Evolutionary conservation across 2,888 invertebrate genomes (phyloP).

Genomic region (Cryptus armator): DNA sequence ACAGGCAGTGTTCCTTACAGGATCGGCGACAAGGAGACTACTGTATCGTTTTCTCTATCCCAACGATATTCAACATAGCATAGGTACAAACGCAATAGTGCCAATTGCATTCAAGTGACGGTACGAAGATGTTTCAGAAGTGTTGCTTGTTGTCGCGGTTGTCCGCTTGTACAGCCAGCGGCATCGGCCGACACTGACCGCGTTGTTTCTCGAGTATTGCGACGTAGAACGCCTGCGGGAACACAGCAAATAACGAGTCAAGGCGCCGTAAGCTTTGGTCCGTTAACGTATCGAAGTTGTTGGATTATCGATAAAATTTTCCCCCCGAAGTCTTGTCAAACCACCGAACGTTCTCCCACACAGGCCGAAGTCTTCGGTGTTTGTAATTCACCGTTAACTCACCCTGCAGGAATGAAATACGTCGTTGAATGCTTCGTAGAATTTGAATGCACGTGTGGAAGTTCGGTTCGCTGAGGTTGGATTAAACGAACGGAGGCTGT

Average conservation of each 20-base stretch:
- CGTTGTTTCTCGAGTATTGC: neutral
- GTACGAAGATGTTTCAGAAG: slow-evolving; percentile 7
- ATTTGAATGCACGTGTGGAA: slow-evolving; percentile 43
- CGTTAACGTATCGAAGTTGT: slow-evolving; percentile 31
- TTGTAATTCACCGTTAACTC: slow-evolving; percentile 54
- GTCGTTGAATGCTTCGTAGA: slow-evolving; percentile 51
- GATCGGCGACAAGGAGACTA: neutral
- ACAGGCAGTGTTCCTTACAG: neutral
- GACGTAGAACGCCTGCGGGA: neutral
- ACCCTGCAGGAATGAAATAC: slow-evolving; percentile 65
- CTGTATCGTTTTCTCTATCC: neutral
- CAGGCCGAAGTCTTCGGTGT: slow-evolving; percentile 1
- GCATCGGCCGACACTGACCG: slow-evolving; percentile 27
- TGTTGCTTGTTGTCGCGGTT: neutral
- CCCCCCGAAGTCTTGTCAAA: slow-evolving; percentile 43
- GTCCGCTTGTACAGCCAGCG: slow-evolving; percentile 41
- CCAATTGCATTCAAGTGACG: neutral
- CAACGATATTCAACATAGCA: neutral
- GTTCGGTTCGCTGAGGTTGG: slow-evolving; percentile 67
- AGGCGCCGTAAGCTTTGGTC: slow-evolving; percentile 39
- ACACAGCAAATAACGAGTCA: neutral
- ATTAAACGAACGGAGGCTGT: slow-evolving; percentile 72
- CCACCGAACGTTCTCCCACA: slow-evolving; percentile 36
- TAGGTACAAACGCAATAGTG: neutral
- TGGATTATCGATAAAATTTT: slow-evolving; percentile 56